These are phyloP conservation scores for Sarcoramphus papa DNA, from an alignment of 2,797 vertebrate species.

Conservation along the genomic window DNA sequence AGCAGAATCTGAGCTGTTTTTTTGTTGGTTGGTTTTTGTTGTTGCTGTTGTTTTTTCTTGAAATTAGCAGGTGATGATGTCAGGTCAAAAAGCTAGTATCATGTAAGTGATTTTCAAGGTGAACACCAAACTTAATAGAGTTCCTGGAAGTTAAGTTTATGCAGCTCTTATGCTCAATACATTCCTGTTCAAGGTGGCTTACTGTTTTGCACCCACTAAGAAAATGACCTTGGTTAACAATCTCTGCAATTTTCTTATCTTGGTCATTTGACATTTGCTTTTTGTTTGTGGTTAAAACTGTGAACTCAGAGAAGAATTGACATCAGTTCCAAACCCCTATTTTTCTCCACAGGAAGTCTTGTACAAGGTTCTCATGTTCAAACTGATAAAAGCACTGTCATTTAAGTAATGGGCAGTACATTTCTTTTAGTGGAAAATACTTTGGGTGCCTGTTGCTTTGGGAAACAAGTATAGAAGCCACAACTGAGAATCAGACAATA, in stretches of 20 bases:
- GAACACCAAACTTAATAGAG: not conserved
- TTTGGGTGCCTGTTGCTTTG: not conserved
- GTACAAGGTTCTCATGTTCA: slow-evolving; percentile 16
- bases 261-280: slow-evolving; percentile 2
- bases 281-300: not conserved
- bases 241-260: slow-evolving; percentile 27
- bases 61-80: not conserved
- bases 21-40: not conserved
- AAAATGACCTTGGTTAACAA: not conserved
- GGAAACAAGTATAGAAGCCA: slow-evolving; percentile 6
- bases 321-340: not conserved
- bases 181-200: not conserved
- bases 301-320: not conserved
- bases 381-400: slow-evolving; percentile 36
- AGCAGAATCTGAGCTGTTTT: not conserved
- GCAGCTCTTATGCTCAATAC: not conserved
- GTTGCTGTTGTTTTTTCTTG: not conserved
- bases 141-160: not conserved
- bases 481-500: not conserved
- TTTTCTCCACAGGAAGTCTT: slow-evolving; percentile 25
- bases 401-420: slow-evolving; percentile 47
- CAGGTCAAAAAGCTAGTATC: not conserved
- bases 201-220: not conserved
- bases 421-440: slow-evolving; percentile 15
- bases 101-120: not conserved